A percentile compares a stretch with the other conserved stretches of the same genome.
These are phyloP conservation scores for Ceramica pisi DNA, from an alignment of 2,888 invertebrate genomes.

Conservation along the genomic window DNA sequence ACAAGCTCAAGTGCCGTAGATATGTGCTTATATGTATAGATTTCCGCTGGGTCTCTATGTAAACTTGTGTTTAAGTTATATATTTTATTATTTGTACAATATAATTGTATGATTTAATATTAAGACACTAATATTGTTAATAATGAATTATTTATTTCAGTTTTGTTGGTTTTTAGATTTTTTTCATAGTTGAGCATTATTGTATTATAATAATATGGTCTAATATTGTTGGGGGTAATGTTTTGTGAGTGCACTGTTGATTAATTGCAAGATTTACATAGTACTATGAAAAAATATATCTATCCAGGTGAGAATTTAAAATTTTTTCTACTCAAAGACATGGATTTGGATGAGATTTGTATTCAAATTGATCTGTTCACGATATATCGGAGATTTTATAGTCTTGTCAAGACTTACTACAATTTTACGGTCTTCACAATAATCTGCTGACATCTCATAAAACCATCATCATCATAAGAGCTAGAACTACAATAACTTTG, in stretches of 20 bases:
- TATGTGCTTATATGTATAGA: slow-evolving; percentile 21
- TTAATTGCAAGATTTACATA: slow-evolving; percentile 11
- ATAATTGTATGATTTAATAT: slow-evolving; percentile 33
- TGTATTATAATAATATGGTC: slow-evolving; percentile 21
- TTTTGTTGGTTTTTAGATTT: not conserved
- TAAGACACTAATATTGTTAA: slow-evolving; percentile 21
- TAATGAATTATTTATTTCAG: not conserved
- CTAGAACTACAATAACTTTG: not conserved
- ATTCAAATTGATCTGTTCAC: no score
- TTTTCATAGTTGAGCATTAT: not conserved
- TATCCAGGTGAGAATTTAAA: no score
- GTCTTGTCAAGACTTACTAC: not conserved
- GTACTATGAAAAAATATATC: not conserved
- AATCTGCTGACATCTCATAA: no score
- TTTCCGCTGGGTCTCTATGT: slow-evolving; percentile 19
- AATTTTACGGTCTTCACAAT: no score
- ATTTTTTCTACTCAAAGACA: no score
- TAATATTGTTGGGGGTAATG: slow-evolving; percentile 27
- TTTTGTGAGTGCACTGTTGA: slow-evolving; percentile 54
- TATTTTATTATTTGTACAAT: slow-evolving; percentile 4
- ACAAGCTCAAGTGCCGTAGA: slow-evolving; percentile 43
- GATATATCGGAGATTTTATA: no score
- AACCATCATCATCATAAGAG: no score
- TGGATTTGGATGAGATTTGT: no score
- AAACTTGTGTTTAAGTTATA: slow-evolving; percentile 10